Conservation (phyloP, 2,888 invertebrate species). For the Tipula unca region DNA sequence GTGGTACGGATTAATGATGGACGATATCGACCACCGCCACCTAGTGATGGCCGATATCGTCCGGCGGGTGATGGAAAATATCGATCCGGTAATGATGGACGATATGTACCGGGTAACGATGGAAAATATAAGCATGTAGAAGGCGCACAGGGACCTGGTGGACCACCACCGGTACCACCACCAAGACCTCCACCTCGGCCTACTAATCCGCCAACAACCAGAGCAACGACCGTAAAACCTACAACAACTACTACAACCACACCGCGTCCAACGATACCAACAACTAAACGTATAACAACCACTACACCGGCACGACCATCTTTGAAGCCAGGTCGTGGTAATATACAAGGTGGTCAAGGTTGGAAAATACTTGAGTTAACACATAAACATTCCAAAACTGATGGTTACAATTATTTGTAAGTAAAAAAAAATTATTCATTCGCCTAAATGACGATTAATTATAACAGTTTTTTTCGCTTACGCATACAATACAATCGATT, state of each 20-base stretch:
- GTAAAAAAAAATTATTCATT: constrained; percentile 25
- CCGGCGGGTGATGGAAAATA: constrained; percentile 35
- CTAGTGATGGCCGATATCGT: constrained; percentile 39
- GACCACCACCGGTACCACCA: constrained; percentile 21
- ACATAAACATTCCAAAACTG: constrained; percentile 41
- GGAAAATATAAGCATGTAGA: constrained; percentile 48
- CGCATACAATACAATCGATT: background rate
- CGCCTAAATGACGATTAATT: background rate
- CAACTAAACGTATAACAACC: constrained; percentile 14
- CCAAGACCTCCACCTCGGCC: constrained; percentile 17
- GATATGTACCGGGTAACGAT: constrained; percentile 45
- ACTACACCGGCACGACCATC: background rate
- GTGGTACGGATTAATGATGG: constrained; percentile 25
- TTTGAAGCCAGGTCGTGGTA: constrained; percentile 33
- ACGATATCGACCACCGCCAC: constrained; percentile 35
- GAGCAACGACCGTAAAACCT: constrained; percentile 26
- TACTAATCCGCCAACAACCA: constrained; percentile 22
- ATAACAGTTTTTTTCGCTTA: too few species aligned
- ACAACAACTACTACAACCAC: constrained; percentile 23
- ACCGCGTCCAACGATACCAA: background rate
- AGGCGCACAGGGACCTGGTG: constrained; percentile 27
- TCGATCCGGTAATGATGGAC: constrained; percentile 32
- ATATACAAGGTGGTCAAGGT: constrained; percentile 38
- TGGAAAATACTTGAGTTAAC: constrained; percentile 49
- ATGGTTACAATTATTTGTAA: constrained; percentile 51